phyloP scores from a whole-genome alignment of 2,797 vertebrate genomes.

The Amniataba percoides region DNA sequence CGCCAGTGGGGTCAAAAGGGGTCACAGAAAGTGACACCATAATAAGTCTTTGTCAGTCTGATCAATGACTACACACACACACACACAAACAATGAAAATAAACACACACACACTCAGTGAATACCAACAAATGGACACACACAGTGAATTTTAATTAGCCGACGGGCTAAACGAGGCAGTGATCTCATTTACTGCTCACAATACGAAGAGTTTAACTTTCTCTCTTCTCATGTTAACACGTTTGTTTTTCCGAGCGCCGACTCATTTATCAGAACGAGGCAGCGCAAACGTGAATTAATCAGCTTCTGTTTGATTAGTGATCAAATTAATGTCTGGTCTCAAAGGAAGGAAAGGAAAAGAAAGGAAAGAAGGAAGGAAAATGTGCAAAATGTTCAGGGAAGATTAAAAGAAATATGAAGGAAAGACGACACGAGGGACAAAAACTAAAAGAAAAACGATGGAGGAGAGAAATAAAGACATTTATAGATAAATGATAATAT shows the following conservation, averaged over 20 bases:
- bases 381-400: too few species aligned
- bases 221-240: constrained; percentile 49
- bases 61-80: constrained; percentile 74
- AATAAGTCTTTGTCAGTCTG: constrained; percentile 81
- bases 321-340: constrained; percentile 64
- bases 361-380: neutral
- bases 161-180: constrained; percentile 54
- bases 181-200: constrained; percentile 66
- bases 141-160: constrained; percentile 69
- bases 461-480: neutral
- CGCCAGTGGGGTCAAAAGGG: constrained; percentile 63
- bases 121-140: constrained; percentile 63
- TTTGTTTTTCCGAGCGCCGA: constrained; percentile 45
- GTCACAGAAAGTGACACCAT: constrained; percentile 69
- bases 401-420: too few species aligned
- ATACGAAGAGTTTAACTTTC: constrained; percentile 44
- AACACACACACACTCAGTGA: constrained; percentile 33
- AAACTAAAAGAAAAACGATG: neutral
- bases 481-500: too few species aligned
- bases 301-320: constrained; percentile 76
- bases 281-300: constrained; percentile 73
- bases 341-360: neutral
- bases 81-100: constrained; percentile 35
- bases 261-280: constrained; percentile 65
- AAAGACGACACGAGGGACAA: neutral